phyloP scores from a whole-genome alignment of 2,888 invertebrate genomes.

The Lottia gigantea region DNA sequence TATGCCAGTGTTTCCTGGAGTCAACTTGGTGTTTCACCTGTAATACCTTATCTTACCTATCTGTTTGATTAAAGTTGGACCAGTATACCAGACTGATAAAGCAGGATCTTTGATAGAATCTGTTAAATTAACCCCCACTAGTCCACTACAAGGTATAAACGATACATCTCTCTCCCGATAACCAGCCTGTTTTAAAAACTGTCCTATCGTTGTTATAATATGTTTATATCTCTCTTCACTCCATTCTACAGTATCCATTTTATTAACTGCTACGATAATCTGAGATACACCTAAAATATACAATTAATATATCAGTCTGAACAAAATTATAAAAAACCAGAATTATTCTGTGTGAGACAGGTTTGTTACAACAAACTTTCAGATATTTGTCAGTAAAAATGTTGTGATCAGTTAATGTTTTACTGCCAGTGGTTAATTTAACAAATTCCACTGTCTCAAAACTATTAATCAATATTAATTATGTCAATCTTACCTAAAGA shows the following conservation, averaged over 20 bases:
- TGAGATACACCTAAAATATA: constrained; percentile 86
- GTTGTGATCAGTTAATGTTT: too few species aligned
- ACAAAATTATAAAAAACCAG: too few species aligned
- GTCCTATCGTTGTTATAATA: constrained; percentile 83
- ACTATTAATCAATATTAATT: too few species aligned
- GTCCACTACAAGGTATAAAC: constrained; percentile 94
- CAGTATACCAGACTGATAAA: constrained; percentile 83
- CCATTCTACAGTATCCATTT: constrained; percentile 96
- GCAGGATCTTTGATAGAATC: constrained; percentile 73
- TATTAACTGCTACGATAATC: constrained; percentile 94
- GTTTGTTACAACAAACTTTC: too few species aligned
- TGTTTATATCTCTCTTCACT: constrained; percentile 89
- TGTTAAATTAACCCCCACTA: constrained; percentile 93
- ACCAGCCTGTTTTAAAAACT: constrained; percentile 85
- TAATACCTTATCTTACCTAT: too few species aligned
- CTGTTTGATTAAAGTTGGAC: constrained; percentile 85
- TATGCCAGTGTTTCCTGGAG: too few species aligned
- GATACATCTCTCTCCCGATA: constrained; percentile 87
- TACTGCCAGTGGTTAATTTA: too few species aligned
- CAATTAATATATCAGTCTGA: too few species aligned
- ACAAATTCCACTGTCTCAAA: too few species aligned
- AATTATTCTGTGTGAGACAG: too few species aligned
- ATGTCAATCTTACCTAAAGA: constrained; percentile 72
- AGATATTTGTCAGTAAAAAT: too few species aligned
- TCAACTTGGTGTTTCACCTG: too few species aligned